These are phyloP conservation scores for Paradoxurus hermaphroditus DNA, from an alignment of 2,113 vertebrate species.

Conservation along the genomic window DNA sequence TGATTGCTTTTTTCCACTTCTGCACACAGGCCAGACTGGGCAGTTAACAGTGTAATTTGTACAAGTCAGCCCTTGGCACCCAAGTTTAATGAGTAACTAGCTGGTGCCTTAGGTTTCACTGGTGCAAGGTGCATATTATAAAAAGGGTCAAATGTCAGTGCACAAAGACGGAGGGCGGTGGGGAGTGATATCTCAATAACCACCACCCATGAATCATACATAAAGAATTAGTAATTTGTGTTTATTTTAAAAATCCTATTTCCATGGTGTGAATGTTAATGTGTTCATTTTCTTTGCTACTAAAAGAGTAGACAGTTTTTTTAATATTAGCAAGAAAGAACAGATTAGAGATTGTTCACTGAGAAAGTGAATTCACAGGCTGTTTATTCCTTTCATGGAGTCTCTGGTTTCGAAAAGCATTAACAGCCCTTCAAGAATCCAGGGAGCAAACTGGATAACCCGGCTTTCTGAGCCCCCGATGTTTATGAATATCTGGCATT, in stretches of 20 bases:
- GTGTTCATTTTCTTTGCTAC: conserved; percentile 1
- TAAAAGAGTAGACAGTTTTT: not conserved
- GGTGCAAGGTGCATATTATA: conserved; percentile 85
- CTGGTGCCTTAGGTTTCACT: conserved; percentile 78
- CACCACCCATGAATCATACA: not conserved
- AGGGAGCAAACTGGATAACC: not conserved
- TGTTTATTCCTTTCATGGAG: not conserved
- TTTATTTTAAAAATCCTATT: not conserved
- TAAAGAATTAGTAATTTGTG: not conserved
- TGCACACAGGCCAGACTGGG: conserved; percentile 27
- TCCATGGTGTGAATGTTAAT: not conserved
- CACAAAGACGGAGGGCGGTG: conserved; percentile 36
- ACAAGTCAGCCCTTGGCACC: conserved; percentile 85
- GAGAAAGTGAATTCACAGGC: conserved; percentile 14
- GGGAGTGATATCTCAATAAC: not conserved
- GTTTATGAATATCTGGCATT: not conserved
- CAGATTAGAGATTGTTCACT: not conserved
- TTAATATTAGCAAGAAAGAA: not conserved
- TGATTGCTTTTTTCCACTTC: conserved; percentile 72
- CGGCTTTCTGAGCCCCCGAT: not conserved
- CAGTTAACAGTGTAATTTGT: conserved; percentile 82
- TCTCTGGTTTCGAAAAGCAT: not conserved
- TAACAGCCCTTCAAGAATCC: not conserved
- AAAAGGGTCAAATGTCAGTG: conserved; percentile 83
- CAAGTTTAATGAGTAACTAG: conserved; percentile 88